These are phyloP conservation scores for Agriotes lineatus DNA, from an alignment of 2,888 invertebrate genomes.

Conservation along the genomic window DNA sequence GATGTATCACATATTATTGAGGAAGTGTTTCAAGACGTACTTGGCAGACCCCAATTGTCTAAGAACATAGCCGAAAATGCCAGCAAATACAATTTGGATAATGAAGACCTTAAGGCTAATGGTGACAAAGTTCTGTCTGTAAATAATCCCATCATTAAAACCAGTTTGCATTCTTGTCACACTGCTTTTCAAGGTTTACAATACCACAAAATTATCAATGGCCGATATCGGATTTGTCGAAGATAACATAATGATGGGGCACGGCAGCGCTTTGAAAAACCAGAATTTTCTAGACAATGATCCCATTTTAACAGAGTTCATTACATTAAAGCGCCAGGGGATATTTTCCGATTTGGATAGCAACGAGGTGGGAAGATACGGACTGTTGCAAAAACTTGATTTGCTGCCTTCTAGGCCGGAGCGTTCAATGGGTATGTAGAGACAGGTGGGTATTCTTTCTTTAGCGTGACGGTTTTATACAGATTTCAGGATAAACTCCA, in stretches of 20 bases:
- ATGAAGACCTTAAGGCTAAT: constrained; percentile 7
- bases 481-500: too few relatives aligned
- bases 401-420: constrained; percentile 55
- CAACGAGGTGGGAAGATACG: constrained; percentile 50
- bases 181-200: constrained; percentile 45
- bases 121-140: constrained; percentile 17
- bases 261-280: constrained; percentile 53
- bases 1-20: constrained; percentile 56
- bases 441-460: background rate
- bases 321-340: constrained; percentile 53
- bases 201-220: constrained; percentile 42
- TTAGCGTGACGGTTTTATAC: too few relatives aligned
- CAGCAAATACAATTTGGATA: constrained; percentile 49
- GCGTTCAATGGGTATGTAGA: constrained; percentile 58
- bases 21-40: constrained; percentile 58
- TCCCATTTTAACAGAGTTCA: constrained; percentile 48
- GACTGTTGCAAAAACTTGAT: constrained; percentile 56
- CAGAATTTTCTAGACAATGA: constrained; percentile 52
- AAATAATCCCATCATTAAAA: too few relatives aligned
- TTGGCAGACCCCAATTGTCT: constrained; percentile 50
- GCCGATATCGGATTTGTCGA: constrained; percentile 52
- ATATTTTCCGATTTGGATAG: constrained; percentile 49
- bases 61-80: constrained; percentile 56
- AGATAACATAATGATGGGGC: constrained; percentile 54
- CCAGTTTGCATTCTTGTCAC: too few relatives aligned